Conservation (phyloP, 2,888 invertebrate genomes). For the Onchidella celtica region DNA sequence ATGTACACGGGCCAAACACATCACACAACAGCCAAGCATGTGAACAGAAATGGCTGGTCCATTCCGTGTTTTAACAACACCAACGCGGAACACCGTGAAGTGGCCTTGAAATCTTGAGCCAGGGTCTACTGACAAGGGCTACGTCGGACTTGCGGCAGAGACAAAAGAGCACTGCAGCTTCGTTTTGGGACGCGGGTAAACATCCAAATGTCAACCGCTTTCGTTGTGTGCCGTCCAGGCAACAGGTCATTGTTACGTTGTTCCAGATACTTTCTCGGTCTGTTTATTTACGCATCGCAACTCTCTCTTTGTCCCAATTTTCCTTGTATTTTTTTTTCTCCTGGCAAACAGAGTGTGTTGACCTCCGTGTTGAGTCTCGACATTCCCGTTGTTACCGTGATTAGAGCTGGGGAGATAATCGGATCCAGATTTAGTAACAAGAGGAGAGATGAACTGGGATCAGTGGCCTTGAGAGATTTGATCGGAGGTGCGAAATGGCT, state of each 20-base stretch:
- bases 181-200: neutral
- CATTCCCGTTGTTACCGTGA: neutral
- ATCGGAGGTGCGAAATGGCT: neutral
- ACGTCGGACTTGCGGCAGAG: neutral
- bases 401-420: neutral
- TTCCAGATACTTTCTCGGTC: neutral
- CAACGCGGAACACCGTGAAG: neutral
- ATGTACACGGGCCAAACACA: neutral
- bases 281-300: neutral
- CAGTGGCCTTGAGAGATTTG: neutral
- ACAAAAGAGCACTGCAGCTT: neutral
- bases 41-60: neutral
- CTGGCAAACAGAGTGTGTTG: neutral
- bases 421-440: neutral
- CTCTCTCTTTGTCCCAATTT: neutral
- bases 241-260: neutral
- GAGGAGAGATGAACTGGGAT: neutral
- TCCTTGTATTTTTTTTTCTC: no score
- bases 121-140: neutral
- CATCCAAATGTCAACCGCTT: neutral
- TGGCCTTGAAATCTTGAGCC: neutral
- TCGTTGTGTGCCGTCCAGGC: neutral
- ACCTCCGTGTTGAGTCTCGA: neutral
- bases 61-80: neutral
- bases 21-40: neutral